Conservation (phyloP, 2,113 vertebrate species). For the Eulemur macaco region DNA sequence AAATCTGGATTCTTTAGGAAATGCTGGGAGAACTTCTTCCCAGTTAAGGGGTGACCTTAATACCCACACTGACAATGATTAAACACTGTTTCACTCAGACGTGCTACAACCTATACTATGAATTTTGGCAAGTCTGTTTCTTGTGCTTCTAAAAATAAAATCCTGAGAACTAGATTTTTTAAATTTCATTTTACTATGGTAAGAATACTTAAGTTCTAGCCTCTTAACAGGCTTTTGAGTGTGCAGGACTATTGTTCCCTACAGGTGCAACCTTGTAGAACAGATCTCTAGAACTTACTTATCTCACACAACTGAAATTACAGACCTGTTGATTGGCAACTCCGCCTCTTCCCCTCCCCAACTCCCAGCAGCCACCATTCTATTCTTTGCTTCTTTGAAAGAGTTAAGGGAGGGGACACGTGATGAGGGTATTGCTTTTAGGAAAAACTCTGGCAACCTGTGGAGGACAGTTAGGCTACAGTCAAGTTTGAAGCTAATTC, state of each 20-base stretch:
- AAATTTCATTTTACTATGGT: background rate
- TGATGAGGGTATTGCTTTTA: background rate
- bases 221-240: background rate
- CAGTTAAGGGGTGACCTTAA: background rate
- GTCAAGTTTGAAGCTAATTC: background rate
- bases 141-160: conserved; percentile 5
- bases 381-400: background rate
- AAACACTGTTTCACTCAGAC: background rate
- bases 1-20: background rate
- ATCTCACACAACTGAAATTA: background rate
- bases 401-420: background rate
- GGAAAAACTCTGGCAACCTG: background rate
- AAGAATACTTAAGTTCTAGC: background rate
- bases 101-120: background rate
- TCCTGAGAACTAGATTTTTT: background rate
- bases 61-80: background rate
- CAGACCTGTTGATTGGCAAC: too few relatives aligned
- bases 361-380: too few relatives aligned
- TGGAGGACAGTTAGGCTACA: background rate
- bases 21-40: background rate
- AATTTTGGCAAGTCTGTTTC: background rate
- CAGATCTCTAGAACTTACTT: background rate
- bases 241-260: too few relatives aligned
- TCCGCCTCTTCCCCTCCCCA: background rate
- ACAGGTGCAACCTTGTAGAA: accelerated